Conservation (phyloP, 1,140 invertebrate species). For the Drosophila athabasca region DNA sequence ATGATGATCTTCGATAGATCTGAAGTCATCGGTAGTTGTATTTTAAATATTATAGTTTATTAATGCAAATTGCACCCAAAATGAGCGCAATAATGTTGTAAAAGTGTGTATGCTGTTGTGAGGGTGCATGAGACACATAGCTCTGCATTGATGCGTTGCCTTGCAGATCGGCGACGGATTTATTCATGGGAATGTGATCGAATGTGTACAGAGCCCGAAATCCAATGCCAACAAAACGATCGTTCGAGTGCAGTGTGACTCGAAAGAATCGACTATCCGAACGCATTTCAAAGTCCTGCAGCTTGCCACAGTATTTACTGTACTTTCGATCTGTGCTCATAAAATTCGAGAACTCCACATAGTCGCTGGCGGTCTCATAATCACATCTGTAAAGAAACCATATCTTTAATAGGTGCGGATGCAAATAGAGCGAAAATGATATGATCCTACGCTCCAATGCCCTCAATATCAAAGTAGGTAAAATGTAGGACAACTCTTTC, state of each 20-base stretch:
- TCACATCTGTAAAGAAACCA: constrained; percentile 88
- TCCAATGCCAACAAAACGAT: constrained; percentile 95
- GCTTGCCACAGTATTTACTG: constrained; percentile 93
- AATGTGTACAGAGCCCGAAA: constrained; percentile 97
- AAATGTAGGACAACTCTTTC: constrained; percentile 95
- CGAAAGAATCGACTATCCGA: constrained; percentile 97
- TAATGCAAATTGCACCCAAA: not conserved
- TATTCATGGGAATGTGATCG: constrained; percentile 53
- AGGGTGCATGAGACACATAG: constrained; percentile 44
- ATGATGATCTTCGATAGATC: not conserved
- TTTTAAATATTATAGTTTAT: constrained; percentile 1
- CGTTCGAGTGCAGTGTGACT: constrained; percentile 96
- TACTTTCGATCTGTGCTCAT: constrained; percentile 94
- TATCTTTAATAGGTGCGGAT: not conserved
- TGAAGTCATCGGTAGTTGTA: not conserved
- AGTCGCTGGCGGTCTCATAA: constrained; percentile 94
- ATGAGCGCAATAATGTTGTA: not conserved
- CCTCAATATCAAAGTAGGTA: constrained; percentile 95
- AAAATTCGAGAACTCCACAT: constrained; percentile 97
- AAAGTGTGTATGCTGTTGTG: not conserved
- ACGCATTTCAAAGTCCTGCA: constrained; percentile 89
- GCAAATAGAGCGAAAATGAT: constrained; percentile 44
- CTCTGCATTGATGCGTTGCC: constrained; percentile 81
- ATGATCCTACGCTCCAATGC: constrained; percentile 92
- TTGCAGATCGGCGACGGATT: constrained; percentile 18